Evolutionary conservation across 2,113 vertebrate species (phyloP), one percentile per base, ranked within the genome.

Genomic region (Heliornis fulica): DNA sequence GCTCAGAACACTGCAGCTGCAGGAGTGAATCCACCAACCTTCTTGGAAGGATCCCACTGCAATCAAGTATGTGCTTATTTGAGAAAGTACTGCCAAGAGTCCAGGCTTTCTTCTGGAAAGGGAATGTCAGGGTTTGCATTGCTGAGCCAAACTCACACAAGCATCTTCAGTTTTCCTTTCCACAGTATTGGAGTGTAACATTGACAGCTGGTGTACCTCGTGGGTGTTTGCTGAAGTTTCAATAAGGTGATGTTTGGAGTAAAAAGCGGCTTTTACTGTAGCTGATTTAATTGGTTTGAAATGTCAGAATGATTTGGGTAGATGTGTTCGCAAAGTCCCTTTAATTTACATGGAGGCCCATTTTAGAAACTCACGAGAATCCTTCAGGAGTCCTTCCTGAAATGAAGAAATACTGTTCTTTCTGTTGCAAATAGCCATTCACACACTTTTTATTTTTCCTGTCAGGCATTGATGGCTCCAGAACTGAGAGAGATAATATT

Each of bases 41-140:
- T 79, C 87, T 87, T 72, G 57, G 83, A 83, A 84, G 65, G 32
- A 72, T 84, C 64, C 54, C 38, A 46, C 68, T 80, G 65, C 45
- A 41, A n/a, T 79, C 45, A 86, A 86, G 57, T 46, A 91, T 63
- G 56, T 95, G 8, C 60, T 80, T 80, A 36, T 83, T 88, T 54
- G 46, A 72, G 83, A 86, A 96, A 93, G 71, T 59, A 53, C 76
- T 94, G 88, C 79, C 92, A 95, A 86, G 34, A 90, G 28, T 38
- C 75, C 64, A 81, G 48, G 64, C 61, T 88, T 88, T 72, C 74
- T 53, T 15, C 26, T 66, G 43, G 69, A 82, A 84, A 87, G 69
- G 46, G 78, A 56, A 36, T 64, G 46, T 63, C 82, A 68, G 59
- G 28, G 32, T 80, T 90, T 92, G 43, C 2, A 5, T 59, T 85